phyloP scores from a whole-genome alignment of 1,140 invertebrate species.

The Drosophila ananassae region DNA sequence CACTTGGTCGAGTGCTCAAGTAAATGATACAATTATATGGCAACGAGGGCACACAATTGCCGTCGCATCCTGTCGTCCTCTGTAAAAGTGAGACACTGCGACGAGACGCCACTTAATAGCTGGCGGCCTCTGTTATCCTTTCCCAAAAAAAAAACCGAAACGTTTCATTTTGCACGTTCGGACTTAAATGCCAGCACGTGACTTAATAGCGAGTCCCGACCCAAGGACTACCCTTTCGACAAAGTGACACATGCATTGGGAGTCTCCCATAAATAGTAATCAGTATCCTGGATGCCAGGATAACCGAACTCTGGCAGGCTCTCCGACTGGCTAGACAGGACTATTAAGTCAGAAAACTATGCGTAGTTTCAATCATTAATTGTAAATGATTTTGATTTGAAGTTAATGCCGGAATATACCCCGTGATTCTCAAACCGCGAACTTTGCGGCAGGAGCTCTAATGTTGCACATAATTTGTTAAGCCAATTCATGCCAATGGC shows the following conservation, averaged over 20 bases:
- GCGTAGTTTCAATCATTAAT: not conserved
- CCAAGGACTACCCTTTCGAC: constrained; percentile 8
- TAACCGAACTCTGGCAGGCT: not conserved
- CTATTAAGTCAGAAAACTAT: not conserved
- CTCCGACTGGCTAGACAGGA: not conserved
- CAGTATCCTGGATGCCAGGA: constrained; percentile 12
- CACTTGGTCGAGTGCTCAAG: constrained; percentile 35
- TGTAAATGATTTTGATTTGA: not conserved
- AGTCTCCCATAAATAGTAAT: constrained; percentile 12
- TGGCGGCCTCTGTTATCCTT: constrained; percentile 11
- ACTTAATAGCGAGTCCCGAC: constrained; percentile 46
- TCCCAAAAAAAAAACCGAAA: constrained; percentile 18
- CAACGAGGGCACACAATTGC: not conserved
- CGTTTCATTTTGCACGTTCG: constrained; percentile 70
- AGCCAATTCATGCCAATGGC: constrained; percentile 57
- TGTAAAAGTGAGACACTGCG: constrained; percentile 23
- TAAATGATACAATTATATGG: constrained; percentile 51
- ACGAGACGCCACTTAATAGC: constrained; percentile 30
- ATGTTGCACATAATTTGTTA: constrained; percentile 56
- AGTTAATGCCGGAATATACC: not conserved
- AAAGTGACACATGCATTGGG: not conserved
- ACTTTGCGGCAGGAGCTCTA: constrained; percentile 23
- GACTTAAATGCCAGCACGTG: constrained; percentile 80
- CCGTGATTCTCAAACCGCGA: constrained; percentile 12
- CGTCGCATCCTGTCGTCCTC: too few relatives aligned